Percentiles rank a stretch among this genome's conserved stretches.
Conservation (phyloP, 30 jellyfish, hydroid and myxozoan genomes). For the Aurelia sp. region DNA sequence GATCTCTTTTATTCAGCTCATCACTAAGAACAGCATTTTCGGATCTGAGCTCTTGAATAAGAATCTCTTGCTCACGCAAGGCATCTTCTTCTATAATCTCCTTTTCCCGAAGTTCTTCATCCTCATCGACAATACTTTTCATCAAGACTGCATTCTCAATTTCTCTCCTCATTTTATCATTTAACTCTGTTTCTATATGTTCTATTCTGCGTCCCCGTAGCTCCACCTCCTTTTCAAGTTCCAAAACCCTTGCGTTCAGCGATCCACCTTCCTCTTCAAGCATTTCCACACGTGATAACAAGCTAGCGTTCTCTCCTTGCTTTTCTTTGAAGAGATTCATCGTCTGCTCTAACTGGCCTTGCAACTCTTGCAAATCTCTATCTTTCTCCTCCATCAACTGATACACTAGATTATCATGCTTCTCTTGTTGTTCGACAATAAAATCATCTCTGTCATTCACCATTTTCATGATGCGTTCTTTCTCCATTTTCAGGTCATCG, state of each 20-base stretch:
- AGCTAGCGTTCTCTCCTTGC: conserved; percentile 55
- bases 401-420: conserved; percentile 63
- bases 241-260: conserved; percentile 17
- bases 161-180: conserved; percentile 28
- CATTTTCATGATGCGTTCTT: conserved; percentile 67
- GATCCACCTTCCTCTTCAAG: conserved; percentile 31
- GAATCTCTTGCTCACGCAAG: conserved; percentile 62
- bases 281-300: neutral
- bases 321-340: conserved; percentile 64
- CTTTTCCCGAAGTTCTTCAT: conserved; percentile 65
- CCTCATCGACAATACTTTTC: conserved; percentile 55
- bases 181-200: conserved; percentile 47
- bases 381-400: conserved; percentile 69
- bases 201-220: conserved; percentile 11
- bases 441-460: conserved; percentile 74
- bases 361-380: conserved; percentile 66
- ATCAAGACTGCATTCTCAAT: conserved; percentile 56
- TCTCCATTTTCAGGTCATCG: conserved; percentile 74
- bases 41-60: conserved; percentile 46
- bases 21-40: conserved; percentile 60
- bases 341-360: conserved; percentile 75
- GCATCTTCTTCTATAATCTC: conserved; percentile 67
- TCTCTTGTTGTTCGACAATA: conserved; percentile 75
- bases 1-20: conserved; percentile 33
- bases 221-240: conserved; percentile 22